Evolutionary conservation across 1,140 invertebrate genomes (phyloP).

Genomic region (Pseudomyrmex pallidus): DNA sequence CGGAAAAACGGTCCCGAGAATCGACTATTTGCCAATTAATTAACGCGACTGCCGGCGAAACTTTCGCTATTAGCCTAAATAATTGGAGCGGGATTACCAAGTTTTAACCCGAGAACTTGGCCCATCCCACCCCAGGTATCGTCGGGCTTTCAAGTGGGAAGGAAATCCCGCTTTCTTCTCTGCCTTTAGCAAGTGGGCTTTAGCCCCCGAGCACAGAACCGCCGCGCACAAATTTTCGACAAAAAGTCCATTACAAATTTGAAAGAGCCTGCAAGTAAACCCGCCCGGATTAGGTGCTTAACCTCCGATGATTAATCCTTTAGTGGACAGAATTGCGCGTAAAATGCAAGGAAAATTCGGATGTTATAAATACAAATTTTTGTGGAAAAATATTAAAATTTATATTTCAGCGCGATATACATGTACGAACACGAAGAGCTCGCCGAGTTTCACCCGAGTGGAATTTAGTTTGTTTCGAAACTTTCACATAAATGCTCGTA

Average conservation of each 20-base stretch:
- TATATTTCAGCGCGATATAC: not conserved
- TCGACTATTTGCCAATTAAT: constrained; percentile 66
- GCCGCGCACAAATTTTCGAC: constrained; percentile 24
- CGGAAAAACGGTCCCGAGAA: constrained; percentile 43
- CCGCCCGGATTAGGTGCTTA: not conserved
- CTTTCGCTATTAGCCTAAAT: constrained; percentile 65
- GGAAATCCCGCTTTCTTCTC: constrained; percentile 50
- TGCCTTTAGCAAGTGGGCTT: constrained; percentile 5
- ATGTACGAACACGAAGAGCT: too few species aligned
- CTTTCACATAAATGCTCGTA: not conserved
- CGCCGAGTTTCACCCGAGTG: too few species aligned
- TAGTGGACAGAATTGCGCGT: not conserved
- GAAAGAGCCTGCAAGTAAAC: constrained; percentile 11
- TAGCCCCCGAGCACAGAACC: not conserved
- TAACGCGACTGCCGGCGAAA: constrained; percentile 57
- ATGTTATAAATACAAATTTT: not conserved
- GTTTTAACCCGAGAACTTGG: constrained; percentile 51
- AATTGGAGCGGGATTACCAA: constrained; percentile 65
- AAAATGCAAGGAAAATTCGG: not conserved
- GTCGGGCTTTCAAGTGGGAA: constrained; percentile 42
- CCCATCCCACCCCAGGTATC: constrained; percentile 27
- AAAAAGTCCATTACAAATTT: constrained; percentile 53
- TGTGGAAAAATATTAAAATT: not conserved
- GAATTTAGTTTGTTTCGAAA: too few species aligned
- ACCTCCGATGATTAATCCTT: constrained; percentile 9